Base-by-base conservation (phyloP, 2,888 invertebrate genomes). In the Oscheius sp. region DNA sequence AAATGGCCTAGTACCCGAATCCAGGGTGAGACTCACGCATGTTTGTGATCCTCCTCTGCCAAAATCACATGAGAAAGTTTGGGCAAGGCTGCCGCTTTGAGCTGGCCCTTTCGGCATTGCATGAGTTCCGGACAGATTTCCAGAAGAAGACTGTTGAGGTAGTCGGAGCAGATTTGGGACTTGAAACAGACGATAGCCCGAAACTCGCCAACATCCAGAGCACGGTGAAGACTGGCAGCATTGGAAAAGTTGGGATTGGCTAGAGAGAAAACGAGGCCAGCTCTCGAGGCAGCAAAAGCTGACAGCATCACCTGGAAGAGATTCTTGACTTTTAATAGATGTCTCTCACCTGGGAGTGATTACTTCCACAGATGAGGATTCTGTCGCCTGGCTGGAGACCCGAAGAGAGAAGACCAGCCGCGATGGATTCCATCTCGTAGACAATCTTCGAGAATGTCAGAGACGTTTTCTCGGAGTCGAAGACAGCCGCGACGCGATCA, bases 291-390 rank as follows among this genome's bases (percentile, higher is more conserved):
- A 1, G 85, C 87, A 5, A 87, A 66, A 2, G 85, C 84, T 11
- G 83, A 74, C 1, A 87, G 47, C 72, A 87, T 74, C 7, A 87
- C 82, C 79, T 81, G 55, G 42, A 68, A 35, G 2, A 3, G 9
- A 72, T 13, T 50, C 3, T 11, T 4, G 11, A 47, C 37, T n/a
- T 48, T 50, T 11, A 13, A 4, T 13, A 29, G 4, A 37, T 42
- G 42, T 42, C 42, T 42, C 21, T 2, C n/a, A 76, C 80, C 73
- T 85, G 84, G 9, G 81, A 80, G 47, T 89, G 87, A 85, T 91
- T 91, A 42, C 90, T 90, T 32, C 90, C 90, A 89, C 90, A 90
- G 11, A 91, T 89, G 1, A 91, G 89, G 21, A 91, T 88, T 35
- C 90, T 79, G 76, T 91, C 91, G 21, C 90, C 90, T 65, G 85